Conservation (phyloP, 2,113 vertebrate genomes). For the Hippoglossus stenolepis region DNA sequence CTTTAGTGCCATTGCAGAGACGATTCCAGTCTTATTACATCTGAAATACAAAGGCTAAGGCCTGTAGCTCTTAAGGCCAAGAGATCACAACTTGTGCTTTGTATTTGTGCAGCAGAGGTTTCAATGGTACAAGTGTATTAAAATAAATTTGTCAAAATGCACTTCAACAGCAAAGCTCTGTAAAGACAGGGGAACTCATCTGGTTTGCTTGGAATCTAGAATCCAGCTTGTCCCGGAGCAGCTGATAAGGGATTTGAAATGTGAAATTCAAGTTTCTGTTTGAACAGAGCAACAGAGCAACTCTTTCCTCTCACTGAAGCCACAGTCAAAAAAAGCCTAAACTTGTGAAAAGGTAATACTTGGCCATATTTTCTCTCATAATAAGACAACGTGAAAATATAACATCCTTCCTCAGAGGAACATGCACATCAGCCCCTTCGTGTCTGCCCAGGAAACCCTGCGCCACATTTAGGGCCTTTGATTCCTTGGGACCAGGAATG, state of each 20-base stretch:
- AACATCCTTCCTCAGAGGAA: slow-evolving; percentile 13
- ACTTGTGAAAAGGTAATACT: background rate
- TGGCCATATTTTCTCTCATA: background rate
- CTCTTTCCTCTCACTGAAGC: background rate
- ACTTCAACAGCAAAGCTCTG: background rate
- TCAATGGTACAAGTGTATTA: background rate
- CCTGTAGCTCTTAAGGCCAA: background rate
- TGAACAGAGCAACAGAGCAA: background rate
- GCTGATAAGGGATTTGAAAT: background rate
- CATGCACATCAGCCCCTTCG: slow-evolving; percentile 50
- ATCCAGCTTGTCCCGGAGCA: background rate
- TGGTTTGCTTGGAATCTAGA: background rate
- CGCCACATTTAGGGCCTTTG: slow-evolving; percentile 55
- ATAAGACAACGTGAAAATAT: background rate
- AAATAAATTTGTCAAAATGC: background rate
- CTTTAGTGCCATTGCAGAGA: slow-evolving; percentile 25
- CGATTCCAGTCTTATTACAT: slow-evolving; percentile 14
- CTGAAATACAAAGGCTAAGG: slow-evolving; percentile 14
- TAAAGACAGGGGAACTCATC: background rate
- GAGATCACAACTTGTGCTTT: background rate
- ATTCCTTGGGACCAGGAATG: slow-evolving; percentile 61
- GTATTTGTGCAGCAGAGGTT: background rate
- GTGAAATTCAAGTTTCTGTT: background rate
- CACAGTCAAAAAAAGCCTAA: too few relatives aligned
- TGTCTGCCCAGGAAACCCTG: slow-evolving; percentile 66